Evolutionary conservation across 2,113 vertebrate genomes (phyloP), one percentile per base, ranked within the genome.

Genomic region (Gorsachius goisagi): DNA sequence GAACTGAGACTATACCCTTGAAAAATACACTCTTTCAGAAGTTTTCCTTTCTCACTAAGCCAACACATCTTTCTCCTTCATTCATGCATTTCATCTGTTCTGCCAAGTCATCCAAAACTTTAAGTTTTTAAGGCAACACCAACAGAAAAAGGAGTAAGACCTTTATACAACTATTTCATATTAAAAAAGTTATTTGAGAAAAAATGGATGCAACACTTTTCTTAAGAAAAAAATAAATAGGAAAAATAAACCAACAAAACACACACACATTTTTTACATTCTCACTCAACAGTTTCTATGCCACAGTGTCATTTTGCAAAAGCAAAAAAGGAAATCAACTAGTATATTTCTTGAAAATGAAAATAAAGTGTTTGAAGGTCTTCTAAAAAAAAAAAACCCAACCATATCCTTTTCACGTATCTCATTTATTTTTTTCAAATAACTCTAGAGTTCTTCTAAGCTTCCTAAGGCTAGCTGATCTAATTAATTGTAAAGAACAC

Each of bases 201-300:
- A 75, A 64, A 5, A 52, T 82, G 15, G 9, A 79, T 52, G 6
- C 5, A 75, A 67, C 0, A 1, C 0, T 60, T 79, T 35, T 21
- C 11, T 53, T 41, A 5, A 93, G 23, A 45, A 28, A 3, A 60
- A 83, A 71, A 74, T 49, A 3, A 71, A 35, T 39, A 30, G 6
- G 16, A 71, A 78, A 85, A 75, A 56, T 45, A 59, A 79, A 23
- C 11, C 1, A 56, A 66, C 9, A 58, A 9, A 6, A 28, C 6
- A 50, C 0, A 3, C 15, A 3, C 7, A 39, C 0, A 2, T 8
- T 35, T 90, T 90, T 76, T 80, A 4, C 5, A 59, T 83, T 83
- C 37, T 53, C 0, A 0, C 12, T 71, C 72, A 88, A 30, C 6
- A 0, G 0, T 32, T 77, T 45, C 19, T 63, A 33, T 94, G 59